Conservation (phyloP, 1,140 invertebrate species). For the Drosophila leontia region DNA sequence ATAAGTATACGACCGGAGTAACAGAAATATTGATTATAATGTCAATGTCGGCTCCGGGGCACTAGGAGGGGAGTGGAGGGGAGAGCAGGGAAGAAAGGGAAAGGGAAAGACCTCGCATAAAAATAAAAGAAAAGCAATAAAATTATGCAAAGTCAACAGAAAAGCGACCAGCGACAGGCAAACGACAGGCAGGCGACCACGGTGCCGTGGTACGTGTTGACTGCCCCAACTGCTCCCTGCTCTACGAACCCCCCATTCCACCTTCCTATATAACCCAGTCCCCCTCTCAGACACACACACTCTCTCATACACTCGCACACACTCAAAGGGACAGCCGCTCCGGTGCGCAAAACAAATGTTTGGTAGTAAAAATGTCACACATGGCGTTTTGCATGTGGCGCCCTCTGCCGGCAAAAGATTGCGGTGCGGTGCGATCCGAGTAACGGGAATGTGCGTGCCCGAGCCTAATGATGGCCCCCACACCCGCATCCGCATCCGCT, state of each 20-base stretch:
- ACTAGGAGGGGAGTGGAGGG: background rate
- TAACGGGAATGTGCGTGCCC: constrained; percentile 69
- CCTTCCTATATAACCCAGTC: background rate
- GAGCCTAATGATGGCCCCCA: constrained; percentile 71
- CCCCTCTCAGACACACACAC: background rate
- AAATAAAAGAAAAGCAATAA: constrained; percentile 84
- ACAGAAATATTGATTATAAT: constrained; percentile 81
- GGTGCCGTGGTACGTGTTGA: constrained; percentile 76
- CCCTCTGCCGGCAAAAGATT: constrained; percentile 9
- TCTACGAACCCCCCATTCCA: background rate
- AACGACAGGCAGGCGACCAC: constrained; percentile 51
- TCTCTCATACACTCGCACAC: background rate
- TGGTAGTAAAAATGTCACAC: constrained; percentile 83
- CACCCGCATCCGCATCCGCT: background rate
- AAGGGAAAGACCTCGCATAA: constrained; percentile 61
- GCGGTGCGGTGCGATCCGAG: background rate
- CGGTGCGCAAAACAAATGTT: constrained; percentile 79
- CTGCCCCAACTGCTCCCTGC: constrained; percentile 21
- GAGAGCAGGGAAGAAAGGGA: constrained; percentile 15
- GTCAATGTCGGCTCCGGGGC: constrained; percentile 66
- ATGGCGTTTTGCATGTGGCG: constrained; percentile 78
- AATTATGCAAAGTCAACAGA: constrained; percentile 83
- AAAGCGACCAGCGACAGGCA: constrained; percentile 65
- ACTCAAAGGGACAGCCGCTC: constrained; percentile 21
- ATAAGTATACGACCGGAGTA: constrained; percentile 50